A percentile compares a stretch with the other conserved stretches of the same genome.
These are phyloP conservation scores for Solea senegalensis DNA, from an alignment of 2,113 vertebrate species.

Conservation along the genomic window DNA sequence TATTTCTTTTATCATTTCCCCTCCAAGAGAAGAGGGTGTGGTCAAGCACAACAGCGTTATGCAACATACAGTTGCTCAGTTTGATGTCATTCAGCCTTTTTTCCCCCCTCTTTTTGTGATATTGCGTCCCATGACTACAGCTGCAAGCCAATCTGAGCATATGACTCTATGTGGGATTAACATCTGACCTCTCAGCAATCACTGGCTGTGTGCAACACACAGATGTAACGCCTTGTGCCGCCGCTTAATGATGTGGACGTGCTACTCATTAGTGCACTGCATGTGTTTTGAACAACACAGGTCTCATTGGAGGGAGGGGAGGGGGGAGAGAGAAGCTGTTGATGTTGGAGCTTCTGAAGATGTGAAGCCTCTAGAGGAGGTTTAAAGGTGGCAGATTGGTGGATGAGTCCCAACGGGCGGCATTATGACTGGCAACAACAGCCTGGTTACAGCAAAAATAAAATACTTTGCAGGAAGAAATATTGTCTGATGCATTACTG, in stretches of 20 bases:
- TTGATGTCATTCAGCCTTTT: neutral
- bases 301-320: neutral
- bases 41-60: neutral
- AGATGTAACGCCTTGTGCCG: neutral
- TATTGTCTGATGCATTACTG: too few relatives aligned
- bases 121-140: conserved; percentile 20
- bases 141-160: conserved; percentile 14
- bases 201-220: neutral
- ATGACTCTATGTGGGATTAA: conserved; percentile 32
- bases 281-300: conserved; percentile 15
- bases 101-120: neutral
- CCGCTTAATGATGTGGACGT: conserved; percentile 5
- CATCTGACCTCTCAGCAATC: neutral
- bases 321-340: neutral
- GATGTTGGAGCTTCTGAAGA: neutral
- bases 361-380: conserved; percentile 3
- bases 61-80: neutral
- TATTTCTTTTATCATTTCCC: conserved; percentile 1
- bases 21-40: neutral
- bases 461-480: neutral
- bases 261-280: conserved; percentile 11
- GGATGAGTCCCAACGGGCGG: conserved; percentile 12
- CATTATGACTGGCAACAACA: neutral
- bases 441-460: neutral
- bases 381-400: neutral